Percentiles rank a stretch among this genome's conserved stretches.
Conservation (phyloP, 2,113 vertebrate species). For the Perognathus longimembris region DNA sequence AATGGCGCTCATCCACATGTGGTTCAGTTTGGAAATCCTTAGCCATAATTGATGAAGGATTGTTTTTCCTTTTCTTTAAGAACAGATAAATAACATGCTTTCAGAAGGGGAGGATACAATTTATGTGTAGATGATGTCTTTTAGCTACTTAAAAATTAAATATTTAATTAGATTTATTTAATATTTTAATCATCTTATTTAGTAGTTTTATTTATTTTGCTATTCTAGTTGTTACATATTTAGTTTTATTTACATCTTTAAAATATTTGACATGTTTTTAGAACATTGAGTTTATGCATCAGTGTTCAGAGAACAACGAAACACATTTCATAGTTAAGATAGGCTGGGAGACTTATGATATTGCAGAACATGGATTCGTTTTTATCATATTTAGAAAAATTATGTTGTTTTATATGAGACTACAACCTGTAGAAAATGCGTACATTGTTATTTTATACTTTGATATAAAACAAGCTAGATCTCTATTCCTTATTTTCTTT, state of each 20-base stretch:
- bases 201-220: too few species aligned
- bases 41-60: constrained; percentile 67
- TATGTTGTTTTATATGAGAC: not conserved
- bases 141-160: constrained; percentile 19
- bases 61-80: constrained; percentile 73
- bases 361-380: not conserved
- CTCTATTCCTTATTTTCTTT: not conserved
- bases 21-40: constrained; percentile 79
- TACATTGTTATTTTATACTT: not conserved
- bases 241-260: not conserved
- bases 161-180: too few species aligned
- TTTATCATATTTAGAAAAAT: constrained; percentile 34
- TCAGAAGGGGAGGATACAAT: not conserved
- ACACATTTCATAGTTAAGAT: not conserved
- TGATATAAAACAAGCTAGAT: not conserved
- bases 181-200: too few species aligned
- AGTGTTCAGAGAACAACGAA: not conserved
- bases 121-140: constrained; percentile 50
- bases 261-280: constrained; percentile 48
- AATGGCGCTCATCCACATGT: constrained; percentile 65
- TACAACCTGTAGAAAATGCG: not conserved
- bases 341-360: not conserved
- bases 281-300: not conserved
- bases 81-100: constrained; percentile 59
- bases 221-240: too few species aligned